These are phyloP conservation scores for Drosophila nigromelanica DNA, from an alignment of 1,140 invertebrate genomes.

Conservation along the genomic window DNA sequence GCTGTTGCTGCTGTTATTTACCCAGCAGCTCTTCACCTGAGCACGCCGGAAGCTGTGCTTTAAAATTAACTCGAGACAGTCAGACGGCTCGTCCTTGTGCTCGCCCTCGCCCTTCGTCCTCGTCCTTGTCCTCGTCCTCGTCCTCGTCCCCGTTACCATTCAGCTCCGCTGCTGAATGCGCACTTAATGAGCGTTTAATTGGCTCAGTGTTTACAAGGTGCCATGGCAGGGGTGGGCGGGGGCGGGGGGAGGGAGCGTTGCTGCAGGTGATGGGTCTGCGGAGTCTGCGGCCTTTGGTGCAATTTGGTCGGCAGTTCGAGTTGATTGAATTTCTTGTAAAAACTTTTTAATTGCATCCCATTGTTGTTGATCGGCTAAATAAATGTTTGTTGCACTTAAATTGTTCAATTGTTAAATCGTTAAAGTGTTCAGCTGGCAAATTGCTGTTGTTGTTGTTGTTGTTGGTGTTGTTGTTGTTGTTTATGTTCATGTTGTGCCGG, in stretches of 20 bases:
- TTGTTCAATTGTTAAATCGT: conserved; percentile 6
- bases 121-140: neutral
- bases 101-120: conserved; percentile 11
- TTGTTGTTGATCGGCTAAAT: conserved; percentile 57
- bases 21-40: conserved; percentile 46
- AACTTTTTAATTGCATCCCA: conserved; percentile 76
- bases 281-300: conserved; percentile 1
- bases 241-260: neutral
- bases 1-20: conserved; percentile 22
- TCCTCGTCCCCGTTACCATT: conserved; percentile 1
- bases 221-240: conserved; percentile 12
- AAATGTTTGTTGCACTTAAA: conserved; percentile 11
- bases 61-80: conserved; percentile 53
- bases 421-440: neutral
- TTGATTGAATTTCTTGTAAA: conserved; percentile 75
- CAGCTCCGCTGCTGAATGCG: conserved; percentile 43
- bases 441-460: conserved; percentile 2
- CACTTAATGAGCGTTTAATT: conserved; percentile 82
- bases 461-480: neutral
- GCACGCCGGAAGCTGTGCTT: conserved; percentile 49
- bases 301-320: neutral
- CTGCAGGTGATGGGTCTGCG: neutral
- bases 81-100: conserved; percentile 13
- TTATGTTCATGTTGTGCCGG: neutral
- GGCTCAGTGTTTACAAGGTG: conserved; percentile 76